A percentile compares a stretch with the other conserved stretches of the same genome.
phyloP scores from a whole-genome alignment of 2,113 vertebrate species.

The Neotragus pygmaeus region DNA sequence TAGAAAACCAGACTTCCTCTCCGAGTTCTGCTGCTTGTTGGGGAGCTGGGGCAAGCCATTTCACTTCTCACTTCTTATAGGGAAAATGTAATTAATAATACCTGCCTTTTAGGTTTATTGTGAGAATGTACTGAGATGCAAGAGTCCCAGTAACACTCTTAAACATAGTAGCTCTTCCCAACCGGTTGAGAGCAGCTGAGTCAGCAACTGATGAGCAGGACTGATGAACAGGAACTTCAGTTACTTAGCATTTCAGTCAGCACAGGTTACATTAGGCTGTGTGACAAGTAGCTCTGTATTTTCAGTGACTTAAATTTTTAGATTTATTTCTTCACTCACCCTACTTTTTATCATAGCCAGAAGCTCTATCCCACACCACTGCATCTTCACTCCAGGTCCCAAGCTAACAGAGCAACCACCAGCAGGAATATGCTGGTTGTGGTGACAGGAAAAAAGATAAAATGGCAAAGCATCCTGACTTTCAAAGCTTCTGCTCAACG shows the following conservation, averaged over 20 bases:
- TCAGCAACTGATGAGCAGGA: neutral
- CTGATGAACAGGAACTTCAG: neutral
- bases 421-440: neutral
- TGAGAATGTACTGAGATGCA: neutral
- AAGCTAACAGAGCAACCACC: neutral
- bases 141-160: neutral
- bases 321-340: neutral
- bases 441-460: neutral
- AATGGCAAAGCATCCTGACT: neutral
- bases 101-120: neutral
- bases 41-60: neutral
- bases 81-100: neutral
- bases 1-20: neutral
- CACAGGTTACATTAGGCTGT: neutral
- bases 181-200: neutral
- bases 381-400: neutral
- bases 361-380: neutral
- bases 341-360: too few relatives aligned
- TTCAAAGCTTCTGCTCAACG: neutral
- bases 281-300: neutral
- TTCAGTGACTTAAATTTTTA: neutral
- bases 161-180: neutral
- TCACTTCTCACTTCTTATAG: neutral
- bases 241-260: neutral
- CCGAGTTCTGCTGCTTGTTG: neutral